A percentile compares a stretch with the other conserved stretches of the same genome.
Evolutionary conservation across 2,888 invertebrate species (phyloP).

Genomic region (Polyommatus iphigenia): DNA sequence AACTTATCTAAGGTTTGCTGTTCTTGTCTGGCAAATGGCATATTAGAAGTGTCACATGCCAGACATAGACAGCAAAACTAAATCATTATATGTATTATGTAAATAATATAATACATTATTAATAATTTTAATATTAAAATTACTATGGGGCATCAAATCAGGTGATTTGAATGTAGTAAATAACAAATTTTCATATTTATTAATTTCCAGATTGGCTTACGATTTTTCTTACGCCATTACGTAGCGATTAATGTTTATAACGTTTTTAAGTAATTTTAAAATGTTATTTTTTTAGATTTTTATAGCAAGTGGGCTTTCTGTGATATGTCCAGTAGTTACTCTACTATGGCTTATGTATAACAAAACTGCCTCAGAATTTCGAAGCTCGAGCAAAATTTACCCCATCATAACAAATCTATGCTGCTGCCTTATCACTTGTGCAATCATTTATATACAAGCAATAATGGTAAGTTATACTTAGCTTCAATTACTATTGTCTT

Average conservation of each 20-base stretch:
- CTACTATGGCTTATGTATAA: conserved; percentile 69
- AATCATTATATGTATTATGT: too few relatives aligned
- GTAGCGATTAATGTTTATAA: too few relatives aligned
- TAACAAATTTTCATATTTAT: too few relatives aligned
- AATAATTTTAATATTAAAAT: too few relatives aligned
- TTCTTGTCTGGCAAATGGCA: too few relatives aligned
- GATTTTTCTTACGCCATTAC: not conserved
- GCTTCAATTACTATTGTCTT: conserved; percentile 31
- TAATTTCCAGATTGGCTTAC: too few relatives aligned
- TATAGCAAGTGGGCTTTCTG: conserved; percentile 62
- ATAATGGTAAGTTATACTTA: conserved; percentile 81
- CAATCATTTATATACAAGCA: conserved; percentile 83
- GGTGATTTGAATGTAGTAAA: too few relatives aligned
- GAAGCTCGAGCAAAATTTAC: conserved; percentile 76
- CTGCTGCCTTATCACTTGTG: conserved; percentile 81
- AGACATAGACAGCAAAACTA: too few relatives aligned
- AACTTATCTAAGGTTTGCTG: too few relatives aligned
- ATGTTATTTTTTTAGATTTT: conserved; percentile 58
- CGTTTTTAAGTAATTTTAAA: not conserved
- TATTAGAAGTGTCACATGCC: too few relatives aligned
- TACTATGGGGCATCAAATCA: too few relatives aligned
- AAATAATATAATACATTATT: too few relatives aligned
- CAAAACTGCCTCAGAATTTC: conserved; percentile 62
- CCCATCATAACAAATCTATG: conserved; percentile 81
- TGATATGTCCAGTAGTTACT: conserved; percentile 56